Evolutionary conservation across 2,888 invertebrate species (phyloP), one percentile per base, ranked within the genome.

Genomic region (Cryptocheilus praepositus): DNA sequence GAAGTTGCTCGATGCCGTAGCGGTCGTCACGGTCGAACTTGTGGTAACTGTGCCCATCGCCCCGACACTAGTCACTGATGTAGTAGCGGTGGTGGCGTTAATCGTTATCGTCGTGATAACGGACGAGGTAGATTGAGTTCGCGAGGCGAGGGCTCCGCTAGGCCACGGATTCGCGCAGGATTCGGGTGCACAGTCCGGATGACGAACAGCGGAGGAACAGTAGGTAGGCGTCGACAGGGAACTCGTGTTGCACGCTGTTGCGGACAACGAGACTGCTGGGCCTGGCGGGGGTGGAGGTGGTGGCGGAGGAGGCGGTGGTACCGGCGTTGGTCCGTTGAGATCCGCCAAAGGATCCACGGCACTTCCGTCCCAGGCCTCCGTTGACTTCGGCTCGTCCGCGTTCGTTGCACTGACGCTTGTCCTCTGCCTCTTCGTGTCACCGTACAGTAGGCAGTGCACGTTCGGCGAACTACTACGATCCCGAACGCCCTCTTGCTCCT

Each of bases 401-500:
- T 83, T 86, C 19, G 82, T 71, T 4, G 79, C 60, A 45, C 76
- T 81, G 11, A 76, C 64, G 28, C 77, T 82, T 0, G 84, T 74
- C 49, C 88, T 83, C 61, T 89, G 88, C 5, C 88, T 81, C 58
- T 88, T 89, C 0, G 84, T 79, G 49, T 89, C 88, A 0, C 87
- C 87, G 54, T 86, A 86, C 5, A 88, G 66, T 18, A 88, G 73
- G 71, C 85, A 89, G 74, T 92, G 92, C 53, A 93, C 91, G 81
- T 93, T 93, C 0, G 94, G 94, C 15, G 95, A 95, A 25, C 94
- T 93, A 64, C 94, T 93, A 22, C 93, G 91, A 63, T 93, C 92
- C n/a, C 92, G 90, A 15, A 90, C 90, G 28, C 90, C 89, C 81
- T 95, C 95, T 87, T 96, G 95, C 85, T 97, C 96, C 86, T 96